phyloP scores from a whole-genome alignment of 2,888 invertebrate species.

The Hemithea aestivaria region DNA sequence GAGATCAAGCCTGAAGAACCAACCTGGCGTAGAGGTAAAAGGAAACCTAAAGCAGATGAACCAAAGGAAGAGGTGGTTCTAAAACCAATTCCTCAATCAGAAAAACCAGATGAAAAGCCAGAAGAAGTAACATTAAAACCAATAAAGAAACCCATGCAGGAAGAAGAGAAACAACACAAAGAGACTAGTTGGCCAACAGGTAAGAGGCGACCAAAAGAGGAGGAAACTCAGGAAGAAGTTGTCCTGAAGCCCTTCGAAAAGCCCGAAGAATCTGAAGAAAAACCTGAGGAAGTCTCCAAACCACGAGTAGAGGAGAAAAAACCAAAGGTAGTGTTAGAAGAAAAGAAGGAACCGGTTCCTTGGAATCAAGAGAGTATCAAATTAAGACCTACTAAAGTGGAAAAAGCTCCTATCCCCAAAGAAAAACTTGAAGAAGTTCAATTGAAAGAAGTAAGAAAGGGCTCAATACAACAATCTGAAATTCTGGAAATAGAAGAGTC shows the following conservation, averaged over 20 bases:
- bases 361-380: constrained; percentile 37
- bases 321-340: constrained; percentile 23
- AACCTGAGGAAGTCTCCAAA: constrained; percentile 35
- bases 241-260: constrained; percentile 50
- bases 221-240: constrained; percentile 35
- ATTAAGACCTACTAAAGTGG: no score
- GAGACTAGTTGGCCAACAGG: constrained; percentile 24
- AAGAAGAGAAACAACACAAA: constrained; percentile 3
- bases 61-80: constrained; percentile 51
- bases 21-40: constrained; percentile 25
- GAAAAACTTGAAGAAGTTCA: constrained; percentile 42
- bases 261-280: constrained; percentile 6
- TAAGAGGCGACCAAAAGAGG: constrained; percentile 41
- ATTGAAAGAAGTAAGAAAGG: constrained; percentile 37
- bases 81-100: constrained; percentile 48
- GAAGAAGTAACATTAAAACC: constrained; percentile 42
- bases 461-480: no score
- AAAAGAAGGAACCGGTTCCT: constrained; percentile 30
- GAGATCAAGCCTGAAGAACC: constrained; percentile 40
- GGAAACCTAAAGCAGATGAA: constrained; percentile 33
- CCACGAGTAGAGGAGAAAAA: constrained; percentile 28
- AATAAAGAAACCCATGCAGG: constrained; percentile 22
- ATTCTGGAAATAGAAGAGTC: no score
- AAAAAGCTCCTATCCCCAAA: constrained; percentile 23
- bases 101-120: constrained; percentile 46